Evolutionary conservation across 2,888 invertebrate species (phyloP).

Genomic region (Polymixis lichenea): DNA sequence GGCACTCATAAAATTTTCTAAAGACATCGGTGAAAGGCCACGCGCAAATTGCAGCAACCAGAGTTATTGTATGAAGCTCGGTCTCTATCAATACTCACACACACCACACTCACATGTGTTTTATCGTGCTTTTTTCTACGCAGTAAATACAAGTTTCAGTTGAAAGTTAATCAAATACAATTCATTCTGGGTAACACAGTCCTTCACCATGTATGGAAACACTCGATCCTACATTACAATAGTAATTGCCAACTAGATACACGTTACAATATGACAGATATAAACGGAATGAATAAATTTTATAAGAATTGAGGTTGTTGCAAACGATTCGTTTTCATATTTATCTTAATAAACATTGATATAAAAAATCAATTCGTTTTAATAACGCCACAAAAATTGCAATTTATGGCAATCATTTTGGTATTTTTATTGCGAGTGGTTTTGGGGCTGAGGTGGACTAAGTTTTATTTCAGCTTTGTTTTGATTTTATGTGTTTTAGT

Average conservation of each 20-base stretch:
- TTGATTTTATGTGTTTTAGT: slow-evolving; percentile 20
- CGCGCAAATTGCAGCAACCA: not conserved
- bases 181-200: slow-evolving; percentile 22
- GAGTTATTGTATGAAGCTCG: not conserved
- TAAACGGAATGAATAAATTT: slow-evolving; percentile 1
- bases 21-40: not conserved
- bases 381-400: slow-evolving; percentile 39
- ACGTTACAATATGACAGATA: slow-evolving; percentile 13
- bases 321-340: slow-evolving; percentile 18
- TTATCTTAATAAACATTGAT: slow-evolving; percentile 43
- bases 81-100: not conserved
- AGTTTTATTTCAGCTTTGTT: slow-evolving; percentile 10
- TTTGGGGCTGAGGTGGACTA: slow-evolving; percentile 15
- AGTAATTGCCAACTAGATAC: slow-evolving; percentile 23
- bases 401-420: slow-evolving; percentile 31
- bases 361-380: slow-evolving; percentile 50
- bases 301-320: slow-evolving; percentile 11
- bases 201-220: slow-evolving; percentile 40
- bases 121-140: slow-evolving; percentile 6
- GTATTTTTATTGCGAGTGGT: slow-evolving; percentile 24
- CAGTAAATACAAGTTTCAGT: slow-evolving; percentile 30
- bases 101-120: not conserved
- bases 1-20: not conserved
- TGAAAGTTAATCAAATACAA: slow-evolving; percentile 56
- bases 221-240: slow-evolving; percentile 19